Evolutionary conservation across 2,797 vertebrate species (phyloP).

Genomic region (Lophotriccus pileatus): DNA sequence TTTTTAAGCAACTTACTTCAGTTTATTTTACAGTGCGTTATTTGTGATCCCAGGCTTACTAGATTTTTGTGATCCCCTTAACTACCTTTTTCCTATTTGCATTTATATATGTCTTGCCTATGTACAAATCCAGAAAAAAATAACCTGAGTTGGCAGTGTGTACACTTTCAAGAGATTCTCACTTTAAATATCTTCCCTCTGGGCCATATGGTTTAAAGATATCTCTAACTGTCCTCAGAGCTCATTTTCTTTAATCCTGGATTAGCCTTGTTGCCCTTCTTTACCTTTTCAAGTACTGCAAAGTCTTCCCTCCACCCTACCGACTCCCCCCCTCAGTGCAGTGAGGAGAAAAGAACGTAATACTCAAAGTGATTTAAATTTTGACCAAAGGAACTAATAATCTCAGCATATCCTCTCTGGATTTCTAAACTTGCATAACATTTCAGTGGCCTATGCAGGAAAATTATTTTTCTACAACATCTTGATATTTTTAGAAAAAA

Average conservation of each 20-base stretch:
- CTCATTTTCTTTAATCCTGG: slow-evolving; percentile 63
- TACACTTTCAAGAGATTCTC: background rate
- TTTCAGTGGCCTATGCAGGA: background rate
- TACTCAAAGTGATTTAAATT: background rate
- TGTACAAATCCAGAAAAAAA: slow-evolving; percentile 14
- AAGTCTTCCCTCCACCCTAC: background rate
- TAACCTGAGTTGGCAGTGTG: background rate
- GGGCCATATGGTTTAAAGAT: background rate
- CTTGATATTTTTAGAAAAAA: background rate
- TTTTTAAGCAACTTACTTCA: background rate
- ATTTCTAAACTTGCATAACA: background rate
- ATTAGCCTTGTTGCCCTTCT: slow-evolving; percentile 46
- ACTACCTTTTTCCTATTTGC: background rate
- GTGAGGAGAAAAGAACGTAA: background rate
- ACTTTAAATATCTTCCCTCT: slow-evolving; percentile 43
- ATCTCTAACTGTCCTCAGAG: slow-evolving; percentile 36
- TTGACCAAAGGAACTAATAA: background rate
- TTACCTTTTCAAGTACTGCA: slow-evolving; percentile 37
- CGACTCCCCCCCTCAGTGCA: background rate
- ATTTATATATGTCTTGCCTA: background rate
- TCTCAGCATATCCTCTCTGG: background rate
- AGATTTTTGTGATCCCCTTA: background rate
- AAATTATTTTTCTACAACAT: background rate
- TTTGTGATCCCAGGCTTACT: background rate
- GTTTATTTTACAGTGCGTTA: background rate